A percentile compares a stretch with the other conserved stretches of the same genome.
Evolutionary conservation across 2,888 invertebrate genomes (phyloP).

Genomic region (Cerceris rybyensis): DNA sequence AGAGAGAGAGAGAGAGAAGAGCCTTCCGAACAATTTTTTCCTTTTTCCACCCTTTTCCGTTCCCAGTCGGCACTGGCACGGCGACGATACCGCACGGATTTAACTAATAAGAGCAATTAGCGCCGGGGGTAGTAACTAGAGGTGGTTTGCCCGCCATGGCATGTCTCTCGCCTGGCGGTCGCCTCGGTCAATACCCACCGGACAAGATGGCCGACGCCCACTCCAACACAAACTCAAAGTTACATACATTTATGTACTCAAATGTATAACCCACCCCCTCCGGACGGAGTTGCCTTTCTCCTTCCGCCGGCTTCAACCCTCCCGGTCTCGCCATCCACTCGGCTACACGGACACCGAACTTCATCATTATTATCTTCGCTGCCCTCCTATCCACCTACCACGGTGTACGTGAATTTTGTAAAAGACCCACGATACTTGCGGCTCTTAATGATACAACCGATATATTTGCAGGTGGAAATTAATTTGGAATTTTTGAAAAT

Average conservation of each 20-base stretch:
- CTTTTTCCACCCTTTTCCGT: constrained; percentile 15
- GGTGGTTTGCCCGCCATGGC: constrained; percentile 78
- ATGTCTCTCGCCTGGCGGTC: constrained; percentile 78
- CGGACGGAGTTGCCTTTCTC: constrained; percentile 76
- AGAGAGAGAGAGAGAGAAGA: constrained; percentile 11
- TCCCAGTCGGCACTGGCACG: constrained; percentile 14
- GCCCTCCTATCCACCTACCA: constrained; percentile 55
- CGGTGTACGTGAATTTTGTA: constrained; percentile 63
- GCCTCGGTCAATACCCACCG: constrained; percentile 82
- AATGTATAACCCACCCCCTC: constrained; percentile 80
- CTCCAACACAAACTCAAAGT: constrained; percentile 81
- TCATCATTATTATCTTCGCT: constrained; percentile 80
- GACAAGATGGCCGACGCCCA: constrained; percentile 82
- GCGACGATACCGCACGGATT: constrained; percentile 62
- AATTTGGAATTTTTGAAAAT: background rate
- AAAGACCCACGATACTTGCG: constrained; percentile 45
- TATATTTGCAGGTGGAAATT: background rate
- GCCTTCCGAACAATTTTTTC: background rate
- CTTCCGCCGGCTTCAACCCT: constrained; percentile 74
- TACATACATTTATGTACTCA: constrained; percentile 82
- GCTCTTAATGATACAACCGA: constrained; percentile 19
- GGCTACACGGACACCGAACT: constrained; percentile 80
- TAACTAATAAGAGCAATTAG: constrained; percentile 80
- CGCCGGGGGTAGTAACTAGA: constrained; percentile 75
- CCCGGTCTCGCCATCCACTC: constrained; percentile 75